These are phyloP conservation scores for Thymelicus acteon DNA, from an alignment of 2,888 invertebrate species.

Conservation along the genomic window DNA sequence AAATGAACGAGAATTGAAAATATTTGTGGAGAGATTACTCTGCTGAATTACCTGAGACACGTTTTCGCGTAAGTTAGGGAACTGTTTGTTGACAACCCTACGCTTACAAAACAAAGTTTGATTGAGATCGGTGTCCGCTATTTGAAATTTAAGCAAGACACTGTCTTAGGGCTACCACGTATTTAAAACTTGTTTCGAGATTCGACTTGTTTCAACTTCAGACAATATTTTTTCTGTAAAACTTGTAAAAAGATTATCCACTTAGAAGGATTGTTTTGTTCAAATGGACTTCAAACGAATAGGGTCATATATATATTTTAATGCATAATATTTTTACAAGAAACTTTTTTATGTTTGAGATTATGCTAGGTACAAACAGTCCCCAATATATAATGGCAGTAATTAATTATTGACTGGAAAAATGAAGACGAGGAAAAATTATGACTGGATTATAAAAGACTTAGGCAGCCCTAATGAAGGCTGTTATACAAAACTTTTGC, in stretches of 20 bases:
- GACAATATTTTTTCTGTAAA: too few species aligned
- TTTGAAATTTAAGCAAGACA: conserved; percentile 70
- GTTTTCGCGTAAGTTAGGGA: conserved; percentile 58
- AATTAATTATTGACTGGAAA: too few species aligned
- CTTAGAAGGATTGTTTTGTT: too few species aligned
- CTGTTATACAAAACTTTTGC: conserved; percentile 70
- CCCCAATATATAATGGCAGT: too few species aligned
- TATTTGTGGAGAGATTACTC: conserved; percentile 40
- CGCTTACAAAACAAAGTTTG: conserved; percentile 68
- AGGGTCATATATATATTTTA: too few species aligned
- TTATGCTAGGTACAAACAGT: too few species aligned
- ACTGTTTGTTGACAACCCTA: conserved; percentile 61
- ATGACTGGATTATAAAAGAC: too few species aligned
- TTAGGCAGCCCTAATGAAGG: conserved; percentile 36
- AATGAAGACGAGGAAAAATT: too few species aligned
- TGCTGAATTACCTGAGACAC: conserved; percentile 42
- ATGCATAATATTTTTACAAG: too few species aligned
- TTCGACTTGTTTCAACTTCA: not conserved
- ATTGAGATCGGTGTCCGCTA: conserved; percentile 69
- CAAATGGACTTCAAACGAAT: too few species aligned
- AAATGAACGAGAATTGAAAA: conserved; percentile 31
- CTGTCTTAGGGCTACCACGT: conserved; percentile 27
- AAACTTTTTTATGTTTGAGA: too few species aligned
- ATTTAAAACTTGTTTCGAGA: conserved; percentile 16
- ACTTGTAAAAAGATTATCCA: too few species aligned